Evolutionary conservation across 2,797 vertebrate genomes (phyloP), one percentile per base, ranked within the genome.

Genomic region (Parambassis ranga): DNA sequence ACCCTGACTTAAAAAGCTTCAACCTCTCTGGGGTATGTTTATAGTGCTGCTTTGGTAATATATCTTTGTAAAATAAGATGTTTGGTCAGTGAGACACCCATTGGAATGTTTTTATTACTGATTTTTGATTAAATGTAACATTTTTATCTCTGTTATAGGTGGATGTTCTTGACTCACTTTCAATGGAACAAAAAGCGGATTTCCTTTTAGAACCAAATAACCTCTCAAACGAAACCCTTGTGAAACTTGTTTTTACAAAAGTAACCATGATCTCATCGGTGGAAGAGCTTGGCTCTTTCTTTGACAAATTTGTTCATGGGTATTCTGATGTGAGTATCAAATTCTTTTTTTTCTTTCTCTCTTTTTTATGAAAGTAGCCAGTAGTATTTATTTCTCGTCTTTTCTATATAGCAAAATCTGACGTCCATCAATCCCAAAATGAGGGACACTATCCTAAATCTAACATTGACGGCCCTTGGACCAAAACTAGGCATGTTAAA

Each of bases 391-490:
- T n/a, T n/a, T n/a, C n/a, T n/a, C n/a, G 1, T 23, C 0, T 4
- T 36, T 59, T 38, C 14, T 49, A 71, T 67, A 24, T 24, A 89
- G 87, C 62, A 63, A 75, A 87, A 86, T 11, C 0, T 80, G 16
- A 81, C 79, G 10, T 14, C 27, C 2, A 59, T 84, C 31, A 35
- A 53, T 3, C 39, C 78, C 31, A 48, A 18, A 1, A 63, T 85
- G 10, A 71, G 77, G 38, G 63, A 72, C 30, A 53, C 30, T 20
- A 49, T 86, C 20, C 38, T 89, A 5, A 87, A 89, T 35, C 35
- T 82, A 32, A 86, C 87, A 19, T 16, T 87, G 28, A 50, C 6
- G 4, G 43, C 37, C 8, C 69, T 89, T 37, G 31, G 22, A 13
- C 64, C 69, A 18, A 51, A 58, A 39, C 69, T 84, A 2, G 7